Percentiles rank a stretch among this genome's conserved stretches.
Evolutionary conservation across 1,140 invertebrate species (phyloP).

Genomic region (Belonocnema kinseyi): DNA sequence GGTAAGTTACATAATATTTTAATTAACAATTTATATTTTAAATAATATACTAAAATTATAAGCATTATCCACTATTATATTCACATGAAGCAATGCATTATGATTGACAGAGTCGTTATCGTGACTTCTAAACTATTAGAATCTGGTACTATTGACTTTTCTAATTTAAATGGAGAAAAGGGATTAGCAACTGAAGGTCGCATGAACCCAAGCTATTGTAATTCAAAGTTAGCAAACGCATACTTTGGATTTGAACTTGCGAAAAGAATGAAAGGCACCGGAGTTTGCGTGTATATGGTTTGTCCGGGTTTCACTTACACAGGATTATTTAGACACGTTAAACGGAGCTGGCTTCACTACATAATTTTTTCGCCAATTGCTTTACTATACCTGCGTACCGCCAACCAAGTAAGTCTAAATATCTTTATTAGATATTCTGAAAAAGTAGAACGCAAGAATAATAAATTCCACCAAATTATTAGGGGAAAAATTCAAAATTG

Average conservation of each 20-base stretch:
- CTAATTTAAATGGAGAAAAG: constrained; percentile 81
- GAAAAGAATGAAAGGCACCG: constrained; percentile 75
- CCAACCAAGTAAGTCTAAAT: constrained; percentile 80
- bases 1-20: constrained; percentile 67
- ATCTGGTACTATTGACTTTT: constrained; percentile 83
- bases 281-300: constrained; percentile 84
- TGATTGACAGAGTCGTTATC: constrained; percentile 74
- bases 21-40: constrained; percentile 23
- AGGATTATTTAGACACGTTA: constrained; percentile 82
- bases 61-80: constrained; percentile 25
- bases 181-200: constrained; percentile 71
- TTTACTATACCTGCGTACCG: constrained; percentile 82
- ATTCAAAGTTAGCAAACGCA: constrained; percentile 87
- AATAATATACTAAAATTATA: constrained; percentile 28
- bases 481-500: no score
- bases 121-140: constrained; percentile 78
- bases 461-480: no score
- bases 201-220: constrained; percentile 84
- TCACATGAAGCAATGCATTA: constrained; percentile 19
- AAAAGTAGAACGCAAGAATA: not conserved
- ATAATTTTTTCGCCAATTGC: constrained; percentile 82
- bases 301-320: constrained; percentile 93
- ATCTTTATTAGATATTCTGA: constrained; percentile 32
- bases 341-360: constrained; percentile 83
- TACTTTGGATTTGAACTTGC: constrained; percentile 83